Evolutionary conservation across 1,140 invertebrate genomes (phyloP), one percentile per base, ranked within the genome.

Genomic region (Panagrolaimus sp.): DNA sequence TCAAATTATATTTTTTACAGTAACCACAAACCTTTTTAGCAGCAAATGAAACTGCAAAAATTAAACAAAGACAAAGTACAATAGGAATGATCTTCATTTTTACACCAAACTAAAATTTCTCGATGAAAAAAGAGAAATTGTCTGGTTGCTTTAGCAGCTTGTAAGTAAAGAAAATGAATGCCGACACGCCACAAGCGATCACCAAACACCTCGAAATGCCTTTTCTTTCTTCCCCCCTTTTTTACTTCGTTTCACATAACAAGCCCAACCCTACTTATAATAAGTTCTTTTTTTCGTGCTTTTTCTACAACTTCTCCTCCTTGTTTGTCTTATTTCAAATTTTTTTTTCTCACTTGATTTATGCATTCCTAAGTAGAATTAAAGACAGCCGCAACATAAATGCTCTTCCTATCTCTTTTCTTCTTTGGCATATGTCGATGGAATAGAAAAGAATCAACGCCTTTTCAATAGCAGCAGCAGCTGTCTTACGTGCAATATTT

Each of bases 291-390:
- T 38, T 38, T 38, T 38, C 32, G 32, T 38, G 32, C 32, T 38
- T 38, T 38, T 7, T 38, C 32, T 38, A 38, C 32, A 38, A 2
- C 7, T 38, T 38, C 32, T 38, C 32, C 32, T 38, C 32, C 32
- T 38, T 38, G 32, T 38, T 38, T 38, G 32, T 38, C 32, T 38
- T 38, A 38, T 38, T 38, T 38, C 32, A 38, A 38, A 38, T 7
- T 38, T 38, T 38, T 38, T 38, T 58, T 58, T 58, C 26, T n/a
- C 21, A 21, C 21, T 28, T 58, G 52, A 58, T 58, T 58, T 58
- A 58, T 58, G 52, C 28, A 26, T 58, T 58, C 52, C 52, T 58
- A 28, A 26, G 52, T 38, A 38, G 52, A 12, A 58, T 58, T 58
- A 28, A 58, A 58, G 52, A 58, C 52, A 58, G 52, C 52, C 52